Conservation (phyloP, 2,797 vertebrate species). For the Melanotaenia boesemani region DNA sequence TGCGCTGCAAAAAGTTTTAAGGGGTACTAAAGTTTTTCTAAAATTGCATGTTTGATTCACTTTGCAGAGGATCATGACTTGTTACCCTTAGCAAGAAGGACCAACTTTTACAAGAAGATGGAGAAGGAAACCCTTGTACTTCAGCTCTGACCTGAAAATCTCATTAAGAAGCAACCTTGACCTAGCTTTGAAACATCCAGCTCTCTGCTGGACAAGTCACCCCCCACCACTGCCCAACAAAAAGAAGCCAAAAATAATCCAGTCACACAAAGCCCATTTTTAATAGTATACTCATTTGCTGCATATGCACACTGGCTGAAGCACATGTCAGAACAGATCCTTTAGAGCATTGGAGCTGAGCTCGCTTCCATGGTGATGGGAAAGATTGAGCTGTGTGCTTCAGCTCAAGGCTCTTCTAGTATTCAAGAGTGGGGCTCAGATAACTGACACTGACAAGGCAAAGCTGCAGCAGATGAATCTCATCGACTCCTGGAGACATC, state of each 20-base stretch:
- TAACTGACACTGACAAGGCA: constrained; percentile 61
- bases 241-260: constrained; percentile 24
- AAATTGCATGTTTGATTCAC: constrained; percentile 12
- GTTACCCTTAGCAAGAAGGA: constrained; percentile 18
- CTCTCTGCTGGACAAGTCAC: constrained; percentile 18
- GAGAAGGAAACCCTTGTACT: constrained; percentile 27
- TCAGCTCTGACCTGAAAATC: constrained; percentile 41
- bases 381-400: constrained; percentile 27
- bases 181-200: constrained; percentile 37
- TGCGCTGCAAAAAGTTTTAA: not conserved
- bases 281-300: constrained; percentile 41
- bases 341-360: constrained; percentile 32
- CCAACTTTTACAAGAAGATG: not conserved
- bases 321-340: constrained; percentile 20
- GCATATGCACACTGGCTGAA: constrained; percentile 27
- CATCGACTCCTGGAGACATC: constrained; percentile 56
- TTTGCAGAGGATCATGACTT: constrained; percentile 16
- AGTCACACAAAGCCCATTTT: constrained; percentile 41
- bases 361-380: not conserved
- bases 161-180: constrained; percentile 26
- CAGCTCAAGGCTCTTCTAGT: constrained; percentile 32
- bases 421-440: constrained; percentile 48
- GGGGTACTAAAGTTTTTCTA: not conserved
- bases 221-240: not conserved
- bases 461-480: constrained; percentile 63